Conservation (phyloP, 2,113 vertebrate genomes). For the Sylvia atricapilla region DNA sequence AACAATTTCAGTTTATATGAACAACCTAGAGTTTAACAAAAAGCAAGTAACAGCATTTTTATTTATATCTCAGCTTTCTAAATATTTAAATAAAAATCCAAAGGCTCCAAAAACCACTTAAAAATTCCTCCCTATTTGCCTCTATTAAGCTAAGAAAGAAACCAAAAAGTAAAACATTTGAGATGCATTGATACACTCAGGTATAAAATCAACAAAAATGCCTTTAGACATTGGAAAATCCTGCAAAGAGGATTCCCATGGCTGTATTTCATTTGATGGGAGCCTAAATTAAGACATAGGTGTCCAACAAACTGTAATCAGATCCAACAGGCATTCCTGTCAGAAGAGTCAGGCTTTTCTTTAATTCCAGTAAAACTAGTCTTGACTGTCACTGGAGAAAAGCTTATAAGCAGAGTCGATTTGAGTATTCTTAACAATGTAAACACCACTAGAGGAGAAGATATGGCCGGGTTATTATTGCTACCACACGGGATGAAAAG, state of each 20-base stretch:
- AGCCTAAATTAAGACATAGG: background rate
- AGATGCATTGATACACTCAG: background rate
- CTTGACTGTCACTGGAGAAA: background rate
- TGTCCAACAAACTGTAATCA: background rate
- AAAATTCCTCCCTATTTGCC: background rate
- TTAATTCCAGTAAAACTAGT: background rate
- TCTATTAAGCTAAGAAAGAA: background rate
- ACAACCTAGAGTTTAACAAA: background rate
- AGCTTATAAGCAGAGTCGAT: background rate
- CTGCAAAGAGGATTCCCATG: background rate
- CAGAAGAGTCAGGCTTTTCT: background rate
- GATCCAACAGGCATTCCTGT: background rate
- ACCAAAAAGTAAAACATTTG: background rate
- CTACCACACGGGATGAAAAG: background rate
- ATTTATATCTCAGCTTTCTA: background rate
- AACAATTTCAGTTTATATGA: background rate
- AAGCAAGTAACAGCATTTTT: background rate
- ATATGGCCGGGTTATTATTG: background rate
- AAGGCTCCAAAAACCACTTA: background rate
- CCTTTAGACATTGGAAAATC: background rate
- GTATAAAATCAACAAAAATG: accelerated
- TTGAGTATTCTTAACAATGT: background rate
- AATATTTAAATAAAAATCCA: background rate
- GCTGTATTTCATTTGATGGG: background rate
- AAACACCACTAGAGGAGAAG: background rate